Base-by-base conservation (phyloP, 2,797 vertebrate genomes). In the Pantherophis alleghaniensis region DNA sequence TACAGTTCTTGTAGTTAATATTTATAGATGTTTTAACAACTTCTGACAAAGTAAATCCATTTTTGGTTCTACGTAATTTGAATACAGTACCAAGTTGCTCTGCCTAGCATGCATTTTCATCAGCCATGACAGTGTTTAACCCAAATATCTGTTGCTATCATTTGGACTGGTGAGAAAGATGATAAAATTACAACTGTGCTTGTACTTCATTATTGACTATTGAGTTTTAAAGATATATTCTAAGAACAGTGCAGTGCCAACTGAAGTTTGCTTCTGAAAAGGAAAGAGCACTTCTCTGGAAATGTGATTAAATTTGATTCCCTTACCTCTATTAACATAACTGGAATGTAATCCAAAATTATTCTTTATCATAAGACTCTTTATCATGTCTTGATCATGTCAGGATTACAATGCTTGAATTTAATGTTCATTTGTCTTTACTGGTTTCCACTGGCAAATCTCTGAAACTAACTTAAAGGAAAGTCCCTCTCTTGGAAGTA, bases 11-110 rank as follows among this genome's bases (percentile, higher is more conserved):
- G 26, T 26, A 63, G 26, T 83, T 74, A 91, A 66, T 37, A 55
- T 66, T 57, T 37, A 59, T 51, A 90, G 51, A 86, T n/a, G 47
- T 16, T n/a, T 57, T 91, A 3, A 26, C 83, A 83, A 0, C 0
- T 0, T 87, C 51, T 47, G 0, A 42, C 55, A 94, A 88, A 53
- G 37, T 6, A 0, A 1, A 0, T 0, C 0, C 22, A 83, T 90
- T 2, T 5, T 12, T 0, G 24, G n/a, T 94, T 92, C 88, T 14
- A 28, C 26, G 0, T 63, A 89, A 74, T 9, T 26, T 0, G 53
- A 1, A 47, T 24, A 22, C 59, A 1, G 26, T 16, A 11, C 61
- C 3, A 37, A 88, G 93, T 60, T 86, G 6, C 0, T 10, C 10
- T 37, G 0, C 4, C 74, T 90, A 91, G 32, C 14, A 87, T 9